A percentile compares a stretch with the other conserved stretches of the same genome.
phyloP scores from a whole-genome alignment of 2,888 invertebrate species.

The Diaperis boleti region DNA sequence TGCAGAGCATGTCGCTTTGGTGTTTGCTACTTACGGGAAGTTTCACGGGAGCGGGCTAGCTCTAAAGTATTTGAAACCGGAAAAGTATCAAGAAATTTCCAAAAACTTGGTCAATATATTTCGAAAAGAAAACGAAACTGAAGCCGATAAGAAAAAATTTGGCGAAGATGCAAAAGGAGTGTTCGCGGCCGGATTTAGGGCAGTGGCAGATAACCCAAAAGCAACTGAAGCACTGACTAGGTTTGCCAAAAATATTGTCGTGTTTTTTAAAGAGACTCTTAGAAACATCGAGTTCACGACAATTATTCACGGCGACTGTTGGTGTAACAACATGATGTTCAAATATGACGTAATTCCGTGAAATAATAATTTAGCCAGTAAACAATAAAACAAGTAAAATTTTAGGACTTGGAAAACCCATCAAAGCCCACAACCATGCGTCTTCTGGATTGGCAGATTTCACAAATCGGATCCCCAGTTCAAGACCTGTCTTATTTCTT shows the following conservation, averaged over 20 bases:
- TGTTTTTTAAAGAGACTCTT: constrained; percentile 12
- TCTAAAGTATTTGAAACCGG: constrained; percentile 43
- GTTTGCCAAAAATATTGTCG: constrained; percentile 4
- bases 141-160: background rate
- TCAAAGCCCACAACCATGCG: constrained; percentile 43
- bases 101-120: constrained; percentile 39
- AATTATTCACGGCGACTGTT: constrained; percentile 57
- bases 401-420: background rate
- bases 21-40: constrained; percentile 44
- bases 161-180: background rate
- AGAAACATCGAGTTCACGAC: constrained; percentile 33
- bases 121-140: background rate
- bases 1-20: constrained; percentile 39
- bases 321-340: constrained; percentile 60
- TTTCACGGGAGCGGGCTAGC: constrained; percentile 47
- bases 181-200: constrained; percentile 38
- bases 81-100: constrained; percentile 32
- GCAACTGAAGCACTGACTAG: constrained; percentile 31
- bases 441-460: constrained; percentile 53
- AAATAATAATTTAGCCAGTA: too few relatives aligned
- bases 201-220: constrained; percentile 29
- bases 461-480: constrained; percentile 44
- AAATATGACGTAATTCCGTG: constrained; percentile 53
- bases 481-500: constrained; percentile 57
- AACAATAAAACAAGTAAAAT: background rate